Base-by-base conservation (phyloP, 23 tunicate species). In the Trididemnum nubilum region DNA sequence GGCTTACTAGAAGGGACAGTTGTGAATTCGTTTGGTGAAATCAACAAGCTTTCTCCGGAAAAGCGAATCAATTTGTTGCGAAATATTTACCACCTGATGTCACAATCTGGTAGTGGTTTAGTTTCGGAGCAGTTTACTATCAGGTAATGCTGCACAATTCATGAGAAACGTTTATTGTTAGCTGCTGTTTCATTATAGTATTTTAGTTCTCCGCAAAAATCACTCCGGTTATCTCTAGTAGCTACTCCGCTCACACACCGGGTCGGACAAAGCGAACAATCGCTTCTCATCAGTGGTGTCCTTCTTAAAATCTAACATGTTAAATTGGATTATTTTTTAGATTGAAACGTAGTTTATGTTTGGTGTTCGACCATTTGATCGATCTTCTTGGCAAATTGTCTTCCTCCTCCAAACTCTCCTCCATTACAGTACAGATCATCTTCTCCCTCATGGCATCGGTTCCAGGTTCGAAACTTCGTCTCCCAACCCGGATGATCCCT, bases 341-440 rank as follows among this genome's bases (percentile, higher is more conserved):
- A 29, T 34, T 52, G 67, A 77, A 30, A 27, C 36, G 31, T 2
- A 51, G 50, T 71, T 71, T 69, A 0, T 82, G 67, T 38, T 33
- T 32, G 39, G 66, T 71, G 19, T 2, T 85, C 33, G 88, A 85
- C 36, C 50, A 85, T n/a, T 36, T 85, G 64, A 32, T 86, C 35
- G 26, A 22, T 12, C 44, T 86, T 36, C 38, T 71, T 36, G 71
- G 90, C 15, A 61, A 71, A 26, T 40, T 78, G 3, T 50, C 84
- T 2, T 52, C 83, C 1, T 32, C 83, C 2, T 2, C 37, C 15
- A 36, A 78, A 27, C 51, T 80, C 22, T 26, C 63, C n/a, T 66
- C 66, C 15, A 36, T 50, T 24, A 26, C 71, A 34, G 80, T 86
- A 25, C 84, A 86, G 28, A 71, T 86, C 49, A 40, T 86, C 25